These are phyloP conservation scores for Sterrhoptilus dennistouni DNA, from an alignment of 2,113 vertebrate species.

Conservation along the genomic window DNA sequence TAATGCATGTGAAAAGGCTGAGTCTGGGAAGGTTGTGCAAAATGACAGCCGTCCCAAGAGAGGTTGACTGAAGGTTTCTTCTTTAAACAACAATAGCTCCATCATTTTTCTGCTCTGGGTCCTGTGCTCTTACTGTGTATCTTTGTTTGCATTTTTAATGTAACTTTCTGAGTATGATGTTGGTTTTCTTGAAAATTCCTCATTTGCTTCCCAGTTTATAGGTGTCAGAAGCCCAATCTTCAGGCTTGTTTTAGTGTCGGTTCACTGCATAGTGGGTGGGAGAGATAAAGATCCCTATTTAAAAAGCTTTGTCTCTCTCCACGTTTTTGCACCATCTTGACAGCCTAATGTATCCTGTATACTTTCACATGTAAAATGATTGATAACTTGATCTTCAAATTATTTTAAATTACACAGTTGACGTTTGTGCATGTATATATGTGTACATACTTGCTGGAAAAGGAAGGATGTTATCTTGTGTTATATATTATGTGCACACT, in stretches of 20 bases:
- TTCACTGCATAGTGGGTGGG: not conserved
- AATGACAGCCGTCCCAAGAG: constrained; percentile 77
- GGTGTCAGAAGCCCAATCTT: not conserved
- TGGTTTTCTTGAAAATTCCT: constrained; percentile 25
- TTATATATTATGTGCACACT: not conserved
- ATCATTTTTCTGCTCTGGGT: constrained; percentile 60
- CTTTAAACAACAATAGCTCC: constrained; percentile 70
- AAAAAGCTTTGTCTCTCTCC: constrained; percentile 34
- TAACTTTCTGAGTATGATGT: not conserved
- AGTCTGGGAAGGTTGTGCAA: constrained; percentile 66
- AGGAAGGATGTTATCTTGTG: not conserved
- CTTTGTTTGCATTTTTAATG: constrained; percentile 21
- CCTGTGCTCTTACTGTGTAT: not conserved
- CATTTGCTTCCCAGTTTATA: constrained; percentile 16
- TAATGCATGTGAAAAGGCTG: constrained; percentile 75
- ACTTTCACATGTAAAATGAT: constrained; percentile 46
- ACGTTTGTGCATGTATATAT: constrained; percentile 19
- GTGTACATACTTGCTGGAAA: not conserved
- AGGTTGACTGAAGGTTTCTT: constrained; percentile 68
- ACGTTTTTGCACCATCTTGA: not conserved
- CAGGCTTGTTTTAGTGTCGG: not conserved
- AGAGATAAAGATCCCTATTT: constrained; percentile 9
- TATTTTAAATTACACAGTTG: constrained; percentile 45
- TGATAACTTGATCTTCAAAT: constrained; percentile 46
- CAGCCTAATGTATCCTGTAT: constrained; percentile 26